Percentiles rank a stretch among this genome's conserved stretches.
These are phyloP conservation scores for Hirtodrosophila duncani DNA, from an alignment of 2,888 invertebrate species.

Conservation along the genomic window DNA sequence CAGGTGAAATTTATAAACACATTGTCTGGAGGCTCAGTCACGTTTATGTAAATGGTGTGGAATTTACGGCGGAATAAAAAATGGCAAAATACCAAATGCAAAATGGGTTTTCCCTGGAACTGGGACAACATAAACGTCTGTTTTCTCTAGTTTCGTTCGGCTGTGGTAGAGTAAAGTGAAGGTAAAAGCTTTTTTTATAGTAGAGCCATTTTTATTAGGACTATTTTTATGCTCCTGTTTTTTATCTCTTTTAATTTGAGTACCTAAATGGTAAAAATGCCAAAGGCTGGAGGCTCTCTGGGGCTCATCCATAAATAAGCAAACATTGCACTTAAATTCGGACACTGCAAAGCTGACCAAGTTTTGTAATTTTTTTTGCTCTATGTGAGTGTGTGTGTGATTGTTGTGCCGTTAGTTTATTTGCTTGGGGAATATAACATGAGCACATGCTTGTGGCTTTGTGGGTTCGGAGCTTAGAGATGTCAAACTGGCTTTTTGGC, in stretches of 20 bases:
- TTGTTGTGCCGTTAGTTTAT: conserved; percentile 25
- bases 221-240: conserved; percentile 15
- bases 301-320: conserved; percentile 29
- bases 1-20: conserved; percentile 42
- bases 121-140: too few species aligned
- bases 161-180: conserved; percentile 25
- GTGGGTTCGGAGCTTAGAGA: conserved; percentile 2
- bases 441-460: not conserved
- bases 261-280: conserved; percentile 15
- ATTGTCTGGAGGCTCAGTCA: conserved; percentile 34
- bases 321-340: conserved; percentile 29
- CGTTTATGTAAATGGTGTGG: conserved; percentile 49
- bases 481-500: conserved; percentile 3
- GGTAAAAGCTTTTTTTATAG: conserved; percentile 36
- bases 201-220: conserved; percentile 1
- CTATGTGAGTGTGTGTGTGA: not conserved
- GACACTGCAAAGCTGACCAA: not conserved
- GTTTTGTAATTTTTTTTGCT: conserved; percentile 7
- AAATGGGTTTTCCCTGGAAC: conserved; percentile 7
- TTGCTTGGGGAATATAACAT: conserved; percentile 2
- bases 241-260: conserved; percentile 30
- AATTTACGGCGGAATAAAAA: conserved; percentile 37
- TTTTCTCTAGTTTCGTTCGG: not conserved
- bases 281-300: not conserved
- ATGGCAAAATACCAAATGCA: conserved; percentile 19